These are phyloP conservation scores for Sebastes reedi DNA, from an alignment of 2,797 vertebrate species.

Conservation along the genomic window DNA sequence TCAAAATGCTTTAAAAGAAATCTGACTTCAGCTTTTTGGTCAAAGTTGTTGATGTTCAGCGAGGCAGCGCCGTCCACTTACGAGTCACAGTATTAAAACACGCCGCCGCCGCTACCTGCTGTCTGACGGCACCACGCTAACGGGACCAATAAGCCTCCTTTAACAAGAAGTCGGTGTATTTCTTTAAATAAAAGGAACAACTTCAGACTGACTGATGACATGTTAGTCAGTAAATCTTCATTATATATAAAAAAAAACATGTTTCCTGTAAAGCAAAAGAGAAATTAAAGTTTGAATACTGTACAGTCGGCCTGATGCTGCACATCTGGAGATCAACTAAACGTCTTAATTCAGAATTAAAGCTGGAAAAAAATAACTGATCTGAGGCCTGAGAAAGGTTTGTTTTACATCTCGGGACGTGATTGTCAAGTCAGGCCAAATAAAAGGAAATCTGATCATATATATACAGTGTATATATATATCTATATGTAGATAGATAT, in stretches of 20 bases:
- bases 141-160: slow-evolving; percentile 30
- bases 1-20: slow-evolving; percentile 38
- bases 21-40: slow-evolving; percentile 32
- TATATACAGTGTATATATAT: not conserved
- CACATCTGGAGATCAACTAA: slow-evolving; percentile 25
- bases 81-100: slow-evolving; percentile 33
- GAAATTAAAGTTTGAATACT: slow-evolving; percentile 34
- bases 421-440: slow-evolving; percentile 73
- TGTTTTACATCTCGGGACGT: slow-evolving; percentile 35
- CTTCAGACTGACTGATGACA: slow-evolving; percentile 8
- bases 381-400: slow-evolving; percentile 39
- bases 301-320: slow-evolving; percentile 41
- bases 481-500: no score
- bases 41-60: not conserved
- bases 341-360: slow-evolving; percentile 45
- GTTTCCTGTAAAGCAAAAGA: slow-evolving; percentile 41
- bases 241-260: slow-evolving; percentile 11
- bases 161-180: not conserved
- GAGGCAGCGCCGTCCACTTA: not conserved
- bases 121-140: not conserved
- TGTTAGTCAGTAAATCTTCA: not conserved
- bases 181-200: slow-evolving; percentile 1
- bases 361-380: slow-evolving; percentile 40
- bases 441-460: slow-evolving; percentile 22
- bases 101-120: not conserved